Evolutionary conservation across 2,888 invertebrate genomes (phyloP).

Genomic region (Matsumyia berberina): DNA sequence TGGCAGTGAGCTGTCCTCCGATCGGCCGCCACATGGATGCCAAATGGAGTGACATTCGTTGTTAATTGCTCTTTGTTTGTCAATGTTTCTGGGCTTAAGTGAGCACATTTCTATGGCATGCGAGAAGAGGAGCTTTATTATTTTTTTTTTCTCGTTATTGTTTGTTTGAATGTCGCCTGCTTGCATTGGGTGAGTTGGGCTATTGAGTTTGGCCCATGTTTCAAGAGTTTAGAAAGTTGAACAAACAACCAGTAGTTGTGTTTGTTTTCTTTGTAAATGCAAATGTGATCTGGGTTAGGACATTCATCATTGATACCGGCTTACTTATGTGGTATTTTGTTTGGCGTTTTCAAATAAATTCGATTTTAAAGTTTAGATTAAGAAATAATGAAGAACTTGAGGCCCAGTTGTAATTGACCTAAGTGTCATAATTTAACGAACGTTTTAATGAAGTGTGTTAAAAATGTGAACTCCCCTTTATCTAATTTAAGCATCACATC

Average conservation of each 20-base stretch:
- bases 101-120: background rate
- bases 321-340: too few relatives aligned
- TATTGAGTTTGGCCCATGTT: background rate
- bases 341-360: too few relatives aligned
- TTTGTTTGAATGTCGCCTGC: background rate
- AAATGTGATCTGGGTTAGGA: background rate
- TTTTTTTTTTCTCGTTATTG: background rate
- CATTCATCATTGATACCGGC: too few relatives aligned
- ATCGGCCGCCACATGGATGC: slow-evolving; percentile 5
- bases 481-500: too few relatives aligned
- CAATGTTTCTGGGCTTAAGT: slow-evolving; percentile 8
- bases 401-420: too few relatives aligned
- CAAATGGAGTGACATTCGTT: slow-evolving; percentile 11
- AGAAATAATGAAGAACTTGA: too few relatives aligned
- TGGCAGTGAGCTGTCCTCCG: slow-evolving; percentile 10
- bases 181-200: background rate
- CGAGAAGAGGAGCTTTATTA: background rate
- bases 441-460: too few relatives aligned
- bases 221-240: slow-evolving; percentile 7
- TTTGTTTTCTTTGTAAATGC: background rate
- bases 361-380: too few relatives aligned
- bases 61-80: slow-evolving; percentile 41
- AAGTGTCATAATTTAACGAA: too few relatives aligned
- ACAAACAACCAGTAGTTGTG: background rate
- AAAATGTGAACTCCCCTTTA: too few relatives aligned